Conservation (phyloP, 2,797 vertebrate genomes). For the Galaxias olidus region DNA sequence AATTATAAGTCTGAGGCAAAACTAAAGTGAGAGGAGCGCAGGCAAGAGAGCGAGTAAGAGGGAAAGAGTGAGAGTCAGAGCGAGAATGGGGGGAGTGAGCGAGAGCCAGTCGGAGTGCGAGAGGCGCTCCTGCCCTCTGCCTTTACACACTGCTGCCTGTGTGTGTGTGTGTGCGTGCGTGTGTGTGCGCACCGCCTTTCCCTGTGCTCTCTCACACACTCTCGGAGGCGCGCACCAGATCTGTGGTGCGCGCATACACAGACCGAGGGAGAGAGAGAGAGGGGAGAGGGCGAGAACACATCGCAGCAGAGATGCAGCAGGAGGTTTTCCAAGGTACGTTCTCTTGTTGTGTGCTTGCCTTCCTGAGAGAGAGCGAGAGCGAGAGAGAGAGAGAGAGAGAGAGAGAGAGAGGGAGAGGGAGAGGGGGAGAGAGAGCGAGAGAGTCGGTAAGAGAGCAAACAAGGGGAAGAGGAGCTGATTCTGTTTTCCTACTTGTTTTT, state of each 20-base stretch:
- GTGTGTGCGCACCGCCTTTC: conserved; percentile 65
- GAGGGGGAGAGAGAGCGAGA: conserved; percentile 48
- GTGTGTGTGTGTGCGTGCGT: conserved; percentile 64
- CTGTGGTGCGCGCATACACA: conserved; percentile 69
- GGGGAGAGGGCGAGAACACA: conserved; percentile 77
- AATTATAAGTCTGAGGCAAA: conserved; percentile 76
- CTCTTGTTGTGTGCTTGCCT: conserved; percentile 81
- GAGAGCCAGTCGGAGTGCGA: conserved; percentile 74
- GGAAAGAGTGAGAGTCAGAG: conserved; percentile 32
- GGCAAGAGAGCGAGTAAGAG: conserved; percentile 27
- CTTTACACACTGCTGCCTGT: conserved; percentile 81
- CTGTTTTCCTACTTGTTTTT: conserved; percentile 73
- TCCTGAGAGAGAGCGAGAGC: conserved; percentile 72
- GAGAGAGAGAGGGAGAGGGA: conserved; percentile 51
- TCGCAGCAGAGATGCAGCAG: conserved; percentile 87
- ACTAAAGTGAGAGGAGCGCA: conserved; percentile 61
- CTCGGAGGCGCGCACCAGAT: conserved; percentile 61
- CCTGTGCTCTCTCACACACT: conserved; percentile 48
- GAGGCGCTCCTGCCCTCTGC: conserved; percentile 83
- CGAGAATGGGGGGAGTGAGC: conserved; percentile 55
- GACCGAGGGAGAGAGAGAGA: conserved; percentile 68
- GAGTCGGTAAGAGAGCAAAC: conserved; percentile 49
- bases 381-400: conserved; percentile 50
- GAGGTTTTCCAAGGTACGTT: conserved; percentile 85
- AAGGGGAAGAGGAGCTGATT: conserved; percentile 58